Percentiles rank a stretch among this genome's conserved stretches.
phyloP scores from a whole-genome alignment of 2,797 vertebrate species.

The Rousettus madagascariensis region DNA sequence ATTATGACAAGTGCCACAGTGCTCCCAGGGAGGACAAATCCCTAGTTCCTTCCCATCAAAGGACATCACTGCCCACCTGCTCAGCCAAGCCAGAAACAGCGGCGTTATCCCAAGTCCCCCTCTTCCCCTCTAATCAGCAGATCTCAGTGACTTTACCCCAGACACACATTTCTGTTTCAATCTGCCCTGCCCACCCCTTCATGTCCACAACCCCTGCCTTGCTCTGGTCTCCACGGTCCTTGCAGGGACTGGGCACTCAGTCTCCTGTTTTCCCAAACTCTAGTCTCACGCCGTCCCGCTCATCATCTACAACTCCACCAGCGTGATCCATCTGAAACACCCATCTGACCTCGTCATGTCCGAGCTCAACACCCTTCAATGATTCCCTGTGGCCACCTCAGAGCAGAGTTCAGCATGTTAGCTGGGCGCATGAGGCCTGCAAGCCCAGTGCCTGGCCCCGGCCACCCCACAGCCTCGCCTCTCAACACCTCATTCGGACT shows the following conservation, averaged over 20 bases:
- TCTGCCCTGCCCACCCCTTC: neutral
- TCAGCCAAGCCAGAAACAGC: neutral
- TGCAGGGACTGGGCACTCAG: neutral
- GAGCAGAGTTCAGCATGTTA: neutral
- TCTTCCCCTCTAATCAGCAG: neutral
- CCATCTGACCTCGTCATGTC: neutral
- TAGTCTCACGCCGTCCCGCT: neutral
- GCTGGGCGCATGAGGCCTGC: neutral
- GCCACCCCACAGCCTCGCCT: neutral
- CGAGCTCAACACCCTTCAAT: rapidly evolving
- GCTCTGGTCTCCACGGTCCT: neutral
- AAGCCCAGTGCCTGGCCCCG: neutral
- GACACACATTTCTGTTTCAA: neutral
- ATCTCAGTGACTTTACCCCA: neutral
- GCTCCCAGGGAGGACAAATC: neutral
- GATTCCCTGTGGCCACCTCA: neutral
- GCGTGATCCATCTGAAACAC: neutral
- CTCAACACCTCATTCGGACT: neutral
- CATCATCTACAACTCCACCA: neutral
- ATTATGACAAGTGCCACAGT: neutral
- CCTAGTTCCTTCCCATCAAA: neutral
- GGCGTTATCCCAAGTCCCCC: neutral
- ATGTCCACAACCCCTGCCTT: neutral
- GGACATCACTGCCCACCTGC: neutral
- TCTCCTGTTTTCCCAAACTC: neutral